phyloP scores from a whole-genome alignment of 1,140 invertebrate species.

The Sinella curviseta region DNA sequence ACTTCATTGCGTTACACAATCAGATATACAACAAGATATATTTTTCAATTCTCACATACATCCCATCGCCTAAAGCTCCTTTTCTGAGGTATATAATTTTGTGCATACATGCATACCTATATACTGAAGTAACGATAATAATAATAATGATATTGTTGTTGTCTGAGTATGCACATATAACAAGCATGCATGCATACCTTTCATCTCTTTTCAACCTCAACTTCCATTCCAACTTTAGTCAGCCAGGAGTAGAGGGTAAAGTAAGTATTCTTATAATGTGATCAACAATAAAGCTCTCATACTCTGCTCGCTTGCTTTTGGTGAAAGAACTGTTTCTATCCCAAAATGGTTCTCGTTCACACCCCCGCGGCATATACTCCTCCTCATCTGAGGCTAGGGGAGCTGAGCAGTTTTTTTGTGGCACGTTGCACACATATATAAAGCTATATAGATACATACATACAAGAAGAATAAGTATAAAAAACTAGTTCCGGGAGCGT shows the following conservation, averaged over 20 bases:
- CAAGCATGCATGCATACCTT: too few species aligned
- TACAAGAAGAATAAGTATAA: not conserved
- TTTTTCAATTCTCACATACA: not conserved
- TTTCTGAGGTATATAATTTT: not conserved
- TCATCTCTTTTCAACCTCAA: too few species aligned
- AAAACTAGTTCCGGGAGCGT: constrained; percentile 16
- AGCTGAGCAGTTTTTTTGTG: not conserved
- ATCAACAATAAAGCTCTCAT: not conserved
- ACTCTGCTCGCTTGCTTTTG: not conserved
- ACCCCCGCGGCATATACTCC: constrained; percentile 27
- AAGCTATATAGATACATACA: too few species aligned
- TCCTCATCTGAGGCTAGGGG: constrained; percentile 15
- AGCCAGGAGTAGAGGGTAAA: too few species aligned
- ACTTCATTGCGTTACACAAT: constrained; percentile 15
- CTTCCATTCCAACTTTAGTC: too few species aligned
- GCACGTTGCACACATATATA: too few species aligned
- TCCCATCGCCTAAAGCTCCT: not conserved
- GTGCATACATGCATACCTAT: too few species aligned
- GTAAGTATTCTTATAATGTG: not conserved
- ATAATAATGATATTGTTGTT: too few species aligned
- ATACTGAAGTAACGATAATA: too few species aligned
- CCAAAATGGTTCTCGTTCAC: constrained; percentile 37
- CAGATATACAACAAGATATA: not conserved
- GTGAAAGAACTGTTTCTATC: constrained; percentile 13
- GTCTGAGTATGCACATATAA: too few species aligned